Evolutionary conservation across 1,140 invertebrate species (phyloP), one percentile per base, ranked within the genome.

Genomic region (Euwallacea fornicatus): DNA sequence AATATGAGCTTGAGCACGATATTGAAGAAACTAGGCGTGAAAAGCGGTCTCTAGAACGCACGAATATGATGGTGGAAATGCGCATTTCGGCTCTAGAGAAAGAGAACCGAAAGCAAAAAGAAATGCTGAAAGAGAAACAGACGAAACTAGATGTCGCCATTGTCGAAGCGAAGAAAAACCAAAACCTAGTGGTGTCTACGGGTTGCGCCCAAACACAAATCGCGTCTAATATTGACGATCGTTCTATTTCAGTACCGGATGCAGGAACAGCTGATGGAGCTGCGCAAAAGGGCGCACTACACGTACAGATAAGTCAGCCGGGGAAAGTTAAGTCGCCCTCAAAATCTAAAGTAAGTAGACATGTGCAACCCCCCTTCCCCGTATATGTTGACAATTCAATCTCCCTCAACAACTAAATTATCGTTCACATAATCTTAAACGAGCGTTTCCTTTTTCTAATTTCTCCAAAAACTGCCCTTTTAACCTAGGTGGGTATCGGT

Each of bases 181-280:
- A 78, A 71, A 72, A 78, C 56, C 65, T 78, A 66, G 73, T 73
- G 74, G 75, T 75, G 67, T 71, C 71, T 42, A 74, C 71, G 54
- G 67, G 72, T 73, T 65, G 56, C 44, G 50, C 47, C 44, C 59
- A 63, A 21, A 69, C 47, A 42, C 33, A 54, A 11, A 72, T 43
- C 60, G 66, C 56, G 15, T 66, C 73, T 65, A 73, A 75, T 77
- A 78, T 74, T 80, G 78, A 81, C 73, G 72, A 60, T 71, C 59
- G 76, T 74, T 77, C 73, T 74, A 65, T 81, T 81, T 79, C 76
- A 80, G 80, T 78, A 77, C 65, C 73, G 70, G 69, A 76, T 74
- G 10, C 78, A 76, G 58, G 75, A 76, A 69, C 78, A 76, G 54
- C 73, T 78, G 47, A 70, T 73, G 66, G 75, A 76, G 54, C 66